Base-by-base conservation (phyloP, 1,140 invertebrate species). In the Diachasma alloeum region DNA sequence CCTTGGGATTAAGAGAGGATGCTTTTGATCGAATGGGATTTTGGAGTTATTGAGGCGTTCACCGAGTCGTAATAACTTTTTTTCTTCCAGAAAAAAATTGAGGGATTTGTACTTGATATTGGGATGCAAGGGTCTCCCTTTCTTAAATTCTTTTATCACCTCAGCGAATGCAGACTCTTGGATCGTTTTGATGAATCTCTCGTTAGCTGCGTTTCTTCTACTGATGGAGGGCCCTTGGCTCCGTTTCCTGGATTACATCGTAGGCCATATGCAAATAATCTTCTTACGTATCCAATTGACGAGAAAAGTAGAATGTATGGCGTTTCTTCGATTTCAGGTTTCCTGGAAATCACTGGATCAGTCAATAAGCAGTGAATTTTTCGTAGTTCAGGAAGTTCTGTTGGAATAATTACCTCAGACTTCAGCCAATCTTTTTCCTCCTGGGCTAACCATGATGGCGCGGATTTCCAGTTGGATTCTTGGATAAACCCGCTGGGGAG, bases 21-120 rank as follows among this genome's bases (percentile, higher is more conserved):
- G 74, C 24, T 75, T 56, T 48, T 67, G 37, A 17, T n/a, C 19
- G n/a, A 67, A 56, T 13, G 44, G 17, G 3, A 75, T n/a, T 0
- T 36, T 0, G 2, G 74, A 15, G 31, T 75, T 66, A 2, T 72
- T 22, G 5, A 84, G 70, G 22, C 82, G 39, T 4, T 83, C 81
- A n/a, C 82, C 84, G 8, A 85, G 84, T 24, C 82, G 75, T 10
- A 86, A 6, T 0, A 85, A 10, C 31, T 80, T 81, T 9, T 79
- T 69, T 15, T 72, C 5, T 39, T 84, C 83, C 1, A 86, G 4
- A 68, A 85, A 83, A 5, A 80, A 82, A 42, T 72, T 39, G 4
- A 82, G 13, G 13, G 26, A 1, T 19, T 19, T 46, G 4, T 74
- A 26, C 26, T 72, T 70, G 48, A 26, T 48, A n/a, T 66, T 68